phyloP scores from a whole-genome alignment of 2,797 vertebrate genomes.

The Esox lucius region DNA sequence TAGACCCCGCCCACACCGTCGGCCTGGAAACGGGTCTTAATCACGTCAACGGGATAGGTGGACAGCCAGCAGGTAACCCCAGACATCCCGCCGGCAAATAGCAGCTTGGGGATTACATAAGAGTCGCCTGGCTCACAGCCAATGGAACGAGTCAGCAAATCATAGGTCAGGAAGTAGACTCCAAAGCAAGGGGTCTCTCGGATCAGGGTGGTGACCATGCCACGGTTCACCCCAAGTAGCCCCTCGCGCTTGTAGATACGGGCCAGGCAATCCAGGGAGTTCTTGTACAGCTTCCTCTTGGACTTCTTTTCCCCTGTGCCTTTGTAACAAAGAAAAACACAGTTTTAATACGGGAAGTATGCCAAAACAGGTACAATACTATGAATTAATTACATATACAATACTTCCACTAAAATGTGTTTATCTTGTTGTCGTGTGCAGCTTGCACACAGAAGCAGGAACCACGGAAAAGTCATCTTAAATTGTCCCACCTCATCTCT shows the following conservation, averaged over 20 bases:
- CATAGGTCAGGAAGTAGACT: slow-evolving; percentile 93
- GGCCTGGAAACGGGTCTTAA: slow-evolving; percentile 94
- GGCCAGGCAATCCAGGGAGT: slow-evolving; percentile 90
- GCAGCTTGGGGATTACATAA: slow-evolving; percentile 90
- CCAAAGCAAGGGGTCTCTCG: slow-evolving; percentile 94
- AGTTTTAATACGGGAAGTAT: background rate
- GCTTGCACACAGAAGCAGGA: too few relatives aligned
- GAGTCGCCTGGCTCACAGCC: slow-evolving; percentile 86
- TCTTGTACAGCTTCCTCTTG: slow-evolving; percentile 86
- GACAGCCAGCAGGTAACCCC: slow-evolving; percentile 95
- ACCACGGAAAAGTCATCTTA: too few relatives aligned
- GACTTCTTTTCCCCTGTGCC: slow-evolving; percentile 83
- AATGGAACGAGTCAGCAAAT: slow-evolving; percentile 84
- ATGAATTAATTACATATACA: too few relatives aligned
- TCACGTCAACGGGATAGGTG: slow-evolving; percentile 93
- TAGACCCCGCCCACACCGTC: slow-evolving; percentile 85
- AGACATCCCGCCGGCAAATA: slow-evolving; percentile 91
- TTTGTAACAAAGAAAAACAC: slow-evolving; percentile 14
- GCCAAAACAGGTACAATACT: background rate
- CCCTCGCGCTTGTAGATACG: slow-evolving; percentile 92
- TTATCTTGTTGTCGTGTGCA: too few relatives aligned
- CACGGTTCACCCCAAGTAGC: slow-evolving; percentile 85
- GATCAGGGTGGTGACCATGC: slow-evolving; percentile 90
- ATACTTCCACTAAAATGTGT: too few relatives aligned
- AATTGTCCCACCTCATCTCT: too few relatives aligned